Conservation (phyloP, 2,113 vertebrate genomes). For the Mustela nigripes region DNA sequence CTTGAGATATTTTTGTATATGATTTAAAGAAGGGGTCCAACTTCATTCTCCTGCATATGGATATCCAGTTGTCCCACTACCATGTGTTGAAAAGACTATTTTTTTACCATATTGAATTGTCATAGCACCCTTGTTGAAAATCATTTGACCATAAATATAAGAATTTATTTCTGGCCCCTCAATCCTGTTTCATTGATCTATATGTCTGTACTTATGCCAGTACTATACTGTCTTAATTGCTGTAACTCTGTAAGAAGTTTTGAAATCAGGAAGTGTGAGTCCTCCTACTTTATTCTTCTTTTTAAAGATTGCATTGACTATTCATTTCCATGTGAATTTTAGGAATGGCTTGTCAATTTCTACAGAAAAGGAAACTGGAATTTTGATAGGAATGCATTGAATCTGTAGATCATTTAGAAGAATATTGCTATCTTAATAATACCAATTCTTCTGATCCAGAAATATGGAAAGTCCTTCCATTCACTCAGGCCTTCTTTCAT, state of each 20-base stretch:
- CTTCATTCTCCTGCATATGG: not conserved
- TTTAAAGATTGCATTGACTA: not conserved
- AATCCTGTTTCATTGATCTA: not conserved
- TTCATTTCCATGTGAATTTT: conserved; percentile 12
- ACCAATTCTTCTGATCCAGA: not conserved
- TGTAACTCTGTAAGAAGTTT: not conserved
- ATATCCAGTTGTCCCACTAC: not conserved
- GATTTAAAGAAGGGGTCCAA: not conserved
- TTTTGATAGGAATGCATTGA: not conserved
- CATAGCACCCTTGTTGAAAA: not conserved
- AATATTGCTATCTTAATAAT: not conserved
- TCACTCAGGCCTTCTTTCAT: not conserved
- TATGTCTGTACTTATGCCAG: not conserved
- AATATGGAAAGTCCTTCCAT: not conserved
- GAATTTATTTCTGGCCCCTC: not conserved
- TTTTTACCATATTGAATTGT: not conserved
- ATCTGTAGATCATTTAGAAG: not conserved
- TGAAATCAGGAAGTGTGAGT: not conserved
- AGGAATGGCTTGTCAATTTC: not conserved
- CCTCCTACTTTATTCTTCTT: not conserved
- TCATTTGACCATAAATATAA: not conserved
- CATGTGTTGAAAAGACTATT: not conserved
- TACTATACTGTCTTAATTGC: not conserved
- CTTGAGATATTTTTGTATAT: not conserved
- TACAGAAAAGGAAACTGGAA: not conserved